phyloP scores from a whole-genome alignment of 23 tunicate species.

The Halocynthia aurantium region DNA sequence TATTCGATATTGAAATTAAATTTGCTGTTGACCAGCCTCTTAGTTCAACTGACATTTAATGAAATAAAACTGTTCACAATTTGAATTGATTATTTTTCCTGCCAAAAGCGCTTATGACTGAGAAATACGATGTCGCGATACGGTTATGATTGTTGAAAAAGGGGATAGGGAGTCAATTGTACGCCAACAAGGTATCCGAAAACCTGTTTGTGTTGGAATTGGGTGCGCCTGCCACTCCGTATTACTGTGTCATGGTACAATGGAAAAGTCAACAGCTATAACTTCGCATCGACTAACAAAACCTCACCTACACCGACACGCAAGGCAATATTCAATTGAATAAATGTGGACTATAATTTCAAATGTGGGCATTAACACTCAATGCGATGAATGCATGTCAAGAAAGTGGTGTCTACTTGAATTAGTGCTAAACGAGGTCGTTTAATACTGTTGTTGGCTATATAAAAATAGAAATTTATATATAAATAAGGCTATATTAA shows the following conservation, averaged over 20 bases:
- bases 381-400: no score
- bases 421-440: no score
- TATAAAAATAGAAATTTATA: no score
- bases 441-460: no score
- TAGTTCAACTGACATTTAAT: no score
- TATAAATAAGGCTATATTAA: no score
- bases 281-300: not conserved
- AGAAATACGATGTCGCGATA: not conserved
- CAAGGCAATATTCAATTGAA: not conserved
- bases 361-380: not conserved
- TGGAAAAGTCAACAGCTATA: conserved; percentile 28
- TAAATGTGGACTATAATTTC: not conserved
- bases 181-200: not conserved
- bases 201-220: conserved; percentile 1
- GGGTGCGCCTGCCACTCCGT: conserved; percentile 27
- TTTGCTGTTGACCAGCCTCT: no score
- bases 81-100: not conserved
- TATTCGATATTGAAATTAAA: no score
- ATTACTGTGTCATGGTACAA: conserved; percentile 20
- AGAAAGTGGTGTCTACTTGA: no score
- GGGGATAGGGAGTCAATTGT: not conserved
- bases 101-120: not conserved
- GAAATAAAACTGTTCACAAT: no score
- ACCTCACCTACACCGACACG: not conserved
- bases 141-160: not conserved